phyloP scores from a whole-genome alignment of 2,888 invertebrate genomes.

The Perizoma affinitatum region DNA sequence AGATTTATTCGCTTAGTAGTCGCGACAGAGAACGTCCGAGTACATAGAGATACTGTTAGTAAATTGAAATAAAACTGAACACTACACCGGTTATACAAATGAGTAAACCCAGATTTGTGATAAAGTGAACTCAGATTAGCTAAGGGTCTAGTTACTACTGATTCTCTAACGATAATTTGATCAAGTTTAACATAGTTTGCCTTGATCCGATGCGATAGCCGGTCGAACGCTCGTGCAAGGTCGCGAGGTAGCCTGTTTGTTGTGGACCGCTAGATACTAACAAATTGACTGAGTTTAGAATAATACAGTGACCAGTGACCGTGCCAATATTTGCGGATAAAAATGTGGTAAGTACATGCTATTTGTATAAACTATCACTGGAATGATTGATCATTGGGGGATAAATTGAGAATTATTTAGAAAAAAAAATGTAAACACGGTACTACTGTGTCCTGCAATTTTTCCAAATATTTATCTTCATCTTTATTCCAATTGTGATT shows the following conservation, averaged over 20 bases:
- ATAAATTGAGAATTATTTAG: too few species aligned
- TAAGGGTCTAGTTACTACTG: slow-evolving; percentile 24
- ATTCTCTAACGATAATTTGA: slow-evolving; percentile 25
- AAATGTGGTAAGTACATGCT: slow-evolving; percentile 26
- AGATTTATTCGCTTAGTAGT: slow-evolving; percentile 24
- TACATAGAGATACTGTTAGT: background rate
- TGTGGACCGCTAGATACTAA: slow-evolving; percentile 30
- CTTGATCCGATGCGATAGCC: slow-evolving; percentile 48
- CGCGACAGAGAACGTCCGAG: slow-evolving; percentile 21
- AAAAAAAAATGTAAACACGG: too few species aligned
- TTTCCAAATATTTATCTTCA: too few species aligned
- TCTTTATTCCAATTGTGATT: too few species aligned
- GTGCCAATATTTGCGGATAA: slow-evolving; percentile 16
- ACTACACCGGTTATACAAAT: slow-evolving; percentile 1
- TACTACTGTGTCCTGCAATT: too few species aligned
- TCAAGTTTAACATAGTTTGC: slow-evolving; percentile 43
- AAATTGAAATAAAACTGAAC: background rate
- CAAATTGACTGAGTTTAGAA: slow-evolving; percentile 19
- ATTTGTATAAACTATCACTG: too few species aligned
- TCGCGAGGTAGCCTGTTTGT: slow-evolving; percentile 34
- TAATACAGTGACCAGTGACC: slow-evolving; percentile 24
- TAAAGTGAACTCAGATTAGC: slow-evolving; percentile 10
- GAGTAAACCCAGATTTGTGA: background rate
- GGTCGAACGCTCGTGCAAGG: slow-evolving; percentile 31
- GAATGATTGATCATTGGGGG: too few species aligned